Percentiles rank a stretch among this genome's conserved stretches.
phyloP scores from a whole-genome alignment of 2,113 vertebrate genomes.

The Tragelaphus scriptus region DNA sequence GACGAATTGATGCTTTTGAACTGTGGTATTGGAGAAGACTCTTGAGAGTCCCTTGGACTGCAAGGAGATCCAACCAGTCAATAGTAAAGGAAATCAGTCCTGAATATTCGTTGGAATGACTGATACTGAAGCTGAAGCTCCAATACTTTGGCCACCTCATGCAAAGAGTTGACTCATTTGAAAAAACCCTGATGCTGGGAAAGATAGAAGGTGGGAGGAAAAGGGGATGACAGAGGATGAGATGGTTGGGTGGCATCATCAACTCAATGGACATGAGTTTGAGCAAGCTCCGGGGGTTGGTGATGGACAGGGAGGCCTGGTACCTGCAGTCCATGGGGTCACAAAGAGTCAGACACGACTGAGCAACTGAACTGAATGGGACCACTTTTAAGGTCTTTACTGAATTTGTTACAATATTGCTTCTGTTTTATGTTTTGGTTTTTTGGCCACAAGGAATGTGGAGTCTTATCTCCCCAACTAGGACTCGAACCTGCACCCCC shows the following conservation, averaged over 20 bases:
- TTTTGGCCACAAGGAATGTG: background rate
- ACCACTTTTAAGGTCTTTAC: background rate
- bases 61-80: background rate
- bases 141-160: background rate
- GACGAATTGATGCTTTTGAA: background rate
- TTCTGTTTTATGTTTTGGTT: background rate
- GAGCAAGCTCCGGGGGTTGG: background rate
- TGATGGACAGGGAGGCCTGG: background rate
- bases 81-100: background rate
- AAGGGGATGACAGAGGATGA: background rate
- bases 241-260: background rate
- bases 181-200: background rate
- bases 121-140: background rate
- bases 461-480: background rate
- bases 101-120: background rate
- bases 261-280: background rate
- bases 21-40: background rate
- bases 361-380: accelerated
- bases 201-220: background rate
- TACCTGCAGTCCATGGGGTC: background rate
- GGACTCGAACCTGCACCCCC: background rate
- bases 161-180: background rate
- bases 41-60: background rate
- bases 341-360: background rate
- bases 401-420: background rate